phyloP scores from a whole-genome alignment of 2,888 invertebrate species.

The Megastigmus dorsalis region DNA sequence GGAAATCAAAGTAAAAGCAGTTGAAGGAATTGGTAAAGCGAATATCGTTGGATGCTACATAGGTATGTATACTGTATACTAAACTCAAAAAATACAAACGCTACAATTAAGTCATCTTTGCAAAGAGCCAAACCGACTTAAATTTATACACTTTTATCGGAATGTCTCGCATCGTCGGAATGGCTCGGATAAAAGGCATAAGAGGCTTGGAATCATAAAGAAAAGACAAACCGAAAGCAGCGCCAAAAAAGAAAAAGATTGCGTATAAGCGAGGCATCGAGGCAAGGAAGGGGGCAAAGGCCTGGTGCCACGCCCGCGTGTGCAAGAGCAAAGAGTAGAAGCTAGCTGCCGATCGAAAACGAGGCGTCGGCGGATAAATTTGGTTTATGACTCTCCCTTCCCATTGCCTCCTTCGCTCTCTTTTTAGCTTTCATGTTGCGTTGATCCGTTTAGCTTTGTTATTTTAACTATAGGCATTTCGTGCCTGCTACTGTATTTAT shows the following conservation, averaged over 20 bases:
- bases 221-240: neutral
- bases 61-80: too few relatives aligned
- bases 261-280: neutral
- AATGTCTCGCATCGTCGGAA: constrained; percentile 4
- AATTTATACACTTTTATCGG: too few relatives aligned
- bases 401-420: neutral
- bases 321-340: constrained; percentile 20
- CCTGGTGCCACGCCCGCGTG: constrained; percentile 9
- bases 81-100: too few relatives aligned
- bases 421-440: too few relatives aligned
- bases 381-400: constrained; percentile 56
- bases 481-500: too few relatives aligned
- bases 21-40: too few relatives aligned
- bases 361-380: constrained; percentile 60
- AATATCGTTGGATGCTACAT: too few relatives aligned
- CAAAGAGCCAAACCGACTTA: too few relatives aligned
- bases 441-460: too few relatives aligned
- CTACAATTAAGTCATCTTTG: too few relatives aligned
- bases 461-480: neutral
- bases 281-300: neutral
- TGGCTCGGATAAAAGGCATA: constrained; percentile 28
- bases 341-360: constrained; percentile 44
- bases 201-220: neutral
- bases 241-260: neutral
- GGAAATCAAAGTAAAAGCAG: too few relatives aligned